These are phyloP conservation scores for Cryptomyrus ogoouensis DNA, from an alignment of 2,113 vertebrate genomes.

Conservation along the genomic window DNA sequence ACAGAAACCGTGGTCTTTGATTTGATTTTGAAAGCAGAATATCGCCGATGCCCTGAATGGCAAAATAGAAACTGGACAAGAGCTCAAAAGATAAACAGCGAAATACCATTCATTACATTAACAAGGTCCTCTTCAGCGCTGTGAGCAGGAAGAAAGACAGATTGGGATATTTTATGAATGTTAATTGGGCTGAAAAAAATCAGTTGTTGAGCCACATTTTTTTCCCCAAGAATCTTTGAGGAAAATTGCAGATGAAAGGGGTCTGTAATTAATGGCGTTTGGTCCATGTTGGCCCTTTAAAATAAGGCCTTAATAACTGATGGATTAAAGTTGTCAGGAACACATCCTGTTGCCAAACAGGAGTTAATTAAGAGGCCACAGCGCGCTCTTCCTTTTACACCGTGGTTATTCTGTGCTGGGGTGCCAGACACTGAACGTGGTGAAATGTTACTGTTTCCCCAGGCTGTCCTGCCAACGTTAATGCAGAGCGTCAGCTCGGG, in stretches of 20 bases:
- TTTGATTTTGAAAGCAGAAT: neutral
- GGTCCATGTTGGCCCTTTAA: neutral
- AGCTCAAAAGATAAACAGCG: neutral
- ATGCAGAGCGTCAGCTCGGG: neutral
- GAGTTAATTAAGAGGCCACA: slow-evolving; percentile 15
- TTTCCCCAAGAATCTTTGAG: slow-evolving; percentile 3
- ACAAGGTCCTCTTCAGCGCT: neutral
- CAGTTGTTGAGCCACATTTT: neutral
- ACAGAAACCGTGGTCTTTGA: neutral
- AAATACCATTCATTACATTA: neutral
- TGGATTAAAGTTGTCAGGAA: slow-evolving; percentile 15
- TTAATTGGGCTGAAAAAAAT: slow-evolving; percentile 10
- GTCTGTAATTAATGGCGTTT: slow-evolving; percentile 8
- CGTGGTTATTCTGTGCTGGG: neutral
- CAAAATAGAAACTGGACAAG: neutral
- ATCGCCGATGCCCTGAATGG: neutral
- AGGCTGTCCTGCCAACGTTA: neutral
- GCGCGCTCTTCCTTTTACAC: neutral
- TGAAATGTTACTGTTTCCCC: neutral
- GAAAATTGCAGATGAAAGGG: neutral
- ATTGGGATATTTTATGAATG: slow-evolving; percentile 5
- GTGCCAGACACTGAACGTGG: neutral
- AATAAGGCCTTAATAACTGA: slow-evolving; percentile 11
- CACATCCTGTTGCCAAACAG: slow-evolving; percentile 12
- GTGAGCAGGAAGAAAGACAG: neutral